Evolutionary conservation across 1,140 invertebrate species (phyloP).

Genomic region (Drosophila oshimai): DNA sequence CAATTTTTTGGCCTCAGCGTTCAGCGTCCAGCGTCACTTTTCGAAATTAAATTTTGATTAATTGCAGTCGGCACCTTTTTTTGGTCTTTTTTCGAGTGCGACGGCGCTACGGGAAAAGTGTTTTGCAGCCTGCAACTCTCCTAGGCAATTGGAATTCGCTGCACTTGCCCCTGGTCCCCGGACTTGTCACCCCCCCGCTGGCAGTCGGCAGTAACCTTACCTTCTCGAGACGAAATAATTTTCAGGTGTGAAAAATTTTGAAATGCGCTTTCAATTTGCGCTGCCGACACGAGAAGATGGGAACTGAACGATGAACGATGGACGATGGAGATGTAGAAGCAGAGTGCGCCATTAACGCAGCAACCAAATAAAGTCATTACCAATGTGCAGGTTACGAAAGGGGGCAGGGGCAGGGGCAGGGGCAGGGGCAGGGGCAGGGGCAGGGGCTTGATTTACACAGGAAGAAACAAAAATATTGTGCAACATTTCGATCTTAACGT

Average conservation of each 20-base stretch:
- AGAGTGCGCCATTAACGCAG: constrained; percentile 68
- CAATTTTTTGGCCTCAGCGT: constrained; percentile 41
- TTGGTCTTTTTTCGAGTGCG: constrained; percentile 12
- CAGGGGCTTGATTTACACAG: no score
- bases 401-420: background rate
- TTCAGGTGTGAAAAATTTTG: constrained; percentile 80
- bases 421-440: no score
- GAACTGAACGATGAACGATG: background rate
- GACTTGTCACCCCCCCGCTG: constrained; percentile 28
- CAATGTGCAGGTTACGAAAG: constrained; percentile 13
- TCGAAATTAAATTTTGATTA: constrained; percentile 79
- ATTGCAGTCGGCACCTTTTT: constrained; percentile 76
- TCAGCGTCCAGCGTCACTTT: constrained; percentile 53
- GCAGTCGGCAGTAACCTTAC: constrained; percentile 16
- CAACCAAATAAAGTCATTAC: constrained; percentile 80
- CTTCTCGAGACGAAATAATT: constrained; percentile 71
- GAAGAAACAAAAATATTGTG: no score
- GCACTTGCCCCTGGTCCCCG: constrained; percentile 46
- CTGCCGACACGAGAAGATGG: constrained; percentile 27
- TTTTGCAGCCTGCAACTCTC: constrained; percentile 41
- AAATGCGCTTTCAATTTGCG: constrained; percentile 79
- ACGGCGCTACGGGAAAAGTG: constrained; percentile 75
- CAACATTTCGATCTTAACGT: no score
- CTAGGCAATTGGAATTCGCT: constrained; percentile 59
- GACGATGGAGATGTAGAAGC: background rate